Evolutionary conservation across 2,888 invertebrate genomes (phyloP).

Genomic region (Melieria picta): DNA sequence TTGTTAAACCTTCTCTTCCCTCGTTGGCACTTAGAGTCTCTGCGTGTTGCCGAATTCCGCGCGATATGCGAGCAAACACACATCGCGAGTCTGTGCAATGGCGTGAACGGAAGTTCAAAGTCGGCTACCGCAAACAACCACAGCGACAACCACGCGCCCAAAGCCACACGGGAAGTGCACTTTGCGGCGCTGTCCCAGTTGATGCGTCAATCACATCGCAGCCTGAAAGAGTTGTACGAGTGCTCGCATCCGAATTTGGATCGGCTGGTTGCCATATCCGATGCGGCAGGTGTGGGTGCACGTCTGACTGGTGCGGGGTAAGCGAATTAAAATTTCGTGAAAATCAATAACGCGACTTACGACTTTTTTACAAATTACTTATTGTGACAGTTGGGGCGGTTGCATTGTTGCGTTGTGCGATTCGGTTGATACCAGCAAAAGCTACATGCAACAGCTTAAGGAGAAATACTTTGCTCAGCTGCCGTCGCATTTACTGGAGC

Average conservation of each 20-base stretch:
- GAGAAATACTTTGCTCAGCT: slow-evolving; percentile 75
- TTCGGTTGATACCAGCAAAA: slow-evolving; percentile 71
- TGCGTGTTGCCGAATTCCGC: slow-evolving; percentile 83
- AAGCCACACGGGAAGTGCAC: slow-evolving; percentile 10
- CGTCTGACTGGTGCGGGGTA: slow-evolving; percentile 94
- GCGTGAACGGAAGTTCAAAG: background rate
- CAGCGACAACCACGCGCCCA: background rate
- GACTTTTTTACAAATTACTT: slow-evolving; percentile 12
- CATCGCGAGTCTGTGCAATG: background rate
- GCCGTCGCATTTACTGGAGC: slow-evolving; percentile 63
- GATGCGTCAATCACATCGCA: slow-evolving; percentile 90
- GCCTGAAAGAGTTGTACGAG: slow-evolving; percentile 86
- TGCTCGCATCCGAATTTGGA: slow-evolving; percentile 93
- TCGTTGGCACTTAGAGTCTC: slow-evolving; percentile 74
- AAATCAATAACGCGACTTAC: background rate
- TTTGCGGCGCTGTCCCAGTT: slow-evolving; percentile 75
- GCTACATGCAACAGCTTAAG: slow-evolving; percentile 76
- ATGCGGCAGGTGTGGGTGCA: slow-evolving; percentile 80
- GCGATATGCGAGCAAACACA: slow-evolving; percentile 68
- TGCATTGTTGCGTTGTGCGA: slow-evolving; percentile 82
- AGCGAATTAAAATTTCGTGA: slow-evolving; percentile 37
- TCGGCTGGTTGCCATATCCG: slow-evolving; percentile 78
- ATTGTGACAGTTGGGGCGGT: slow-evolving; percentile 89
- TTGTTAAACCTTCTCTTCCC: background rate
- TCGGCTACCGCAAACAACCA: background rate